Conservation (phyloP, 1,140 invertebrate species). For the Zelostemma sp. region DNA sequence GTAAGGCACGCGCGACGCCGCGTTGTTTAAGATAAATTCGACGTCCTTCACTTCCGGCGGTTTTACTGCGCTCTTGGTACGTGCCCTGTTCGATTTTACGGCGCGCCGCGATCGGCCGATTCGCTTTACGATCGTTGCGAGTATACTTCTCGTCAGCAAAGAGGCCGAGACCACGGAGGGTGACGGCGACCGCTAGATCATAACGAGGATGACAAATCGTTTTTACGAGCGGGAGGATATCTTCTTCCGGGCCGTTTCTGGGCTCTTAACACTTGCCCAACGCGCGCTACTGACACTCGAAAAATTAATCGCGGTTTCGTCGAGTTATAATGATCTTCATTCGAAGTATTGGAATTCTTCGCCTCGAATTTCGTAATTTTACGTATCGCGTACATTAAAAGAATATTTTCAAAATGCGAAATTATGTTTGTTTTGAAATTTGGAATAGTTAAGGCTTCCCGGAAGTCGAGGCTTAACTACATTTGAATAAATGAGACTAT, state of each 20-base stretch:
- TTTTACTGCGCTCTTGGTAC: constrained; percentile 37
- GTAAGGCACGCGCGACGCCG: constrained; percentile 29
- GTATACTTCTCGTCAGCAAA: constrained; percentile 16
- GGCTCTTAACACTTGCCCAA: not conserved
- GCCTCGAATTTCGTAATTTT: no score
- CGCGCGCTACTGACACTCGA: not conserved
- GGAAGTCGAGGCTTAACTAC: no score
- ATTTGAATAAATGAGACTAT: no score
- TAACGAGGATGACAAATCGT: constrained; percentile 42
- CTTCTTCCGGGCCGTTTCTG: constrained; percentile 7
- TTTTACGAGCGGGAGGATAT: constrained; percentile 31
- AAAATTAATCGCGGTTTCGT: not conserved
- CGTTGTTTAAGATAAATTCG: constrained; percentile 40
- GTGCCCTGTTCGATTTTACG: constrained; percentile 46
- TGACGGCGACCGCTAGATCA: not conserved
- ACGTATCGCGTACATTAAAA: no score
- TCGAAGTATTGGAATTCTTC: no score
- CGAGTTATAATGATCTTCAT: no score
- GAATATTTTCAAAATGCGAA: no score
- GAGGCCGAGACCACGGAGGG: not conserved
- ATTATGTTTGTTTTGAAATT: no score
- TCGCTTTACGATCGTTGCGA: constrained; percentile 32
- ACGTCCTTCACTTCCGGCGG: constrained; percentile 43
- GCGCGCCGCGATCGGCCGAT: constrained; percentile 30
- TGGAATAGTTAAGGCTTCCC: no score